These are phyloP conservation scores for Chondrilla cf. caribensis DNA, from an alignment of 37 sponge, comb jelly and placozoan species.

Conservation along the genomic window DNA sequence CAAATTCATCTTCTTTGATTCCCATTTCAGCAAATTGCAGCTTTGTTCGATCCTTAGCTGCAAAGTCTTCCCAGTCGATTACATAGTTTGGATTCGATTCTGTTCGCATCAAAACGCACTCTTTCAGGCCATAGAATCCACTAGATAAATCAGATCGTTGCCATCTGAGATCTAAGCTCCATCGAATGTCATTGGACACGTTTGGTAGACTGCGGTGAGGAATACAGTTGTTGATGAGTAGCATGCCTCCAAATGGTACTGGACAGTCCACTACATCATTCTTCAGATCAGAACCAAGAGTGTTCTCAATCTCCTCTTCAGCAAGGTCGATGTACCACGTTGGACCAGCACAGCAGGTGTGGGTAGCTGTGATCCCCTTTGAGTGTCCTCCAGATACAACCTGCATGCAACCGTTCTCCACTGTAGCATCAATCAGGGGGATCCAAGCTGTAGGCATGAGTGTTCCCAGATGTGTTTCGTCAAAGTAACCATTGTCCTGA, in stretches of 20 bases:
- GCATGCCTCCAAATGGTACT: conserved; percentile 74
- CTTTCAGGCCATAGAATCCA: conserved; percentile 73
- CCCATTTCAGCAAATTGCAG: conserved; percentile 34
- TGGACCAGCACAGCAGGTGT: conserved; percentile 82
- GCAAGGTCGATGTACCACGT: conserved; percentile 84
- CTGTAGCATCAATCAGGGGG: conserved; percentile 82
- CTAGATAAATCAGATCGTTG: conserved; percentile 57
- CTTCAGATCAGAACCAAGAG: conserved; percentile 54
- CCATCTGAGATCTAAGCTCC: conserved; percentile 91
- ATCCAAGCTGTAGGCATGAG: conserved; percentile 86
- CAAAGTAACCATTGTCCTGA: conserved; percentile 90
- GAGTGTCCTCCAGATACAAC: conserved; percentile 73
- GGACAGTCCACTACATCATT: conserved; percentile 77
- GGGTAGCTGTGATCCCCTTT: conserved; percentile 64
- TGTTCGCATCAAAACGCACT: conserved; percentile 53
- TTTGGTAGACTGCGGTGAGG: conserved; percentile 84
- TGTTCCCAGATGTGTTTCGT: conserved; percentile 29
- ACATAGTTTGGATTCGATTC: conserved; percentile 46
- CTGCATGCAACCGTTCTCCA: conserved; percentile 83
- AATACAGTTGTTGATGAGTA: conserved; percentile 72
- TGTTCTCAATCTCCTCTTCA: conserved; percentile 62
- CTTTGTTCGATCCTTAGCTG: conserved; percentile 38
- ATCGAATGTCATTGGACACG: conserved; percentile 62
- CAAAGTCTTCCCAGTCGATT: conserved; percentile 71
- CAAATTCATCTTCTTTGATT: conserved; percentile 58